Evolutionary conservation across 1,140 invertebrate genomes (phyloP).

Genomic region (Zaprionus taronus): DNA sequence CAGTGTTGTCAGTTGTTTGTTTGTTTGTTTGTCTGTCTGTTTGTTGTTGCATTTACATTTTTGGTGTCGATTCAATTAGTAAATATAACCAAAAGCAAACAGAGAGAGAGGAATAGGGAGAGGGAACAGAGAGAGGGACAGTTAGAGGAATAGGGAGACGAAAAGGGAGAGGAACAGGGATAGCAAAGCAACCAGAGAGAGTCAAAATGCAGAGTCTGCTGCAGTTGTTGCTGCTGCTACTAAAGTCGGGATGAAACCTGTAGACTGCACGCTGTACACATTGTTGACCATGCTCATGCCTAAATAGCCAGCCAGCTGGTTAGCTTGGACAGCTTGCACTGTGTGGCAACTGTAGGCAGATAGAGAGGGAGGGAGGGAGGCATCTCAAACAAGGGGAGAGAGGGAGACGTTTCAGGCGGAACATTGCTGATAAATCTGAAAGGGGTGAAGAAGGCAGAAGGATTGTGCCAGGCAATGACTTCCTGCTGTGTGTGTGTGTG

Average conservation of each 20-base stretch:
- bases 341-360: constrained; percentile 42
- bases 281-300: constrained; percentile 82
- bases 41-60: constrained; percentile 83
- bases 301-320: constrained; percentile 64
- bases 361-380: neutral
- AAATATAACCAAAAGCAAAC: constrained; percentile 84
- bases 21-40: constrained; percentile 42
- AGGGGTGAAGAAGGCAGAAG: neutral
- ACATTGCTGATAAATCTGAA: constrained; percentile 58
- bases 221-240: constrained; percentile 15
- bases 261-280: constrained; percentile 54
- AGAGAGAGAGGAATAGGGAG: constrained; percentile 54
- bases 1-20: constrained; percentile 53
- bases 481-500: constrained; percentile 39
- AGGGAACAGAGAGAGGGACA: constrained; percentile 42
- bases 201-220: constrained; percentile 3
- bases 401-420: neutral
- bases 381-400: neutral
- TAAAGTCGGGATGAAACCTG: constrained; percentile 59
- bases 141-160: too few relatives aligned
- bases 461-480: constrained; percentile 34
- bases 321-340: neutral
- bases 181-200: neutral
- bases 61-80: constrained; percentile 84
- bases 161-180: too few relatives aligned